Evolutionary conservation across 2,797 vertebrate species (phyloP), one percentile per base, ranked within the genome.

Genomic region (Argentina silus): DNA sequence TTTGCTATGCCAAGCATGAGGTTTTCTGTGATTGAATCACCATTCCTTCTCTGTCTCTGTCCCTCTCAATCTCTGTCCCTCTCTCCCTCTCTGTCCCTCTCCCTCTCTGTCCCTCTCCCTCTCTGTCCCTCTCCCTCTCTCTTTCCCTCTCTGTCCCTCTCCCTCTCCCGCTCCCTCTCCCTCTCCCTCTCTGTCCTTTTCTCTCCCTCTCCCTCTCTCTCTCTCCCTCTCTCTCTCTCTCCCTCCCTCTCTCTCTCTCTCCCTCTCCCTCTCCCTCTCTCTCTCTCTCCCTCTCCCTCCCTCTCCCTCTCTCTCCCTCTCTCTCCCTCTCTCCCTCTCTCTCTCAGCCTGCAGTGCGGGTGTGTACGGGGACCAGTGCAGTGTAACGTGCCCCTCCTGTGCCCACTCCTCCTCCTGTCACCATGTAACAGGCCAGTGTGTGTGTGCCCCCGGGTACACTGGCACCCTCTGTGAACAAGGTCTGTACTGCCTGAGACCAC

Each of bases 391-490:
- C 43, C 89, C 90, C 0, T 77, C 82, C 17, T 94, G 93, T 27
- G 84, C 83, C 8, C 88, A 90, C 78, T 90, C 87, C 17, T 89
- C 86, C 53, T 80, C 84, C 69, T 94, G 93, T 78, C 90, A 94
- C 82, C 93, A 94, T 66, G 85, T 93, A 70, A 93, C 86, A 0
- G 93, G 93, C 27, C 84, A 90, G 69, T 94, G 93, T 53, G 79
- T 88, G 61, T 94, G 93, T 69, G 74, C 81, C 0, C 85, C 89
- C 1, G 93, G 93, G 45, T 86, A 86, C 82, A 93, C 88, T 0
- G 92, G 92, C 66, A 70, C 69, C 56, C 80, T 91, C 73, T 94
- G 93, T 77, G 90, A 93, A 61, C 88, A 93, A 86, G 91, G 93
- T 93, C 36, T 68, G 81, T 11, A n/a, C 67, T 15, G 3, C 27